A percentile compares a stretch with the other conserved stretches of the same genome.
Conservation (phyloP, 2,113 vertebrate species). For the Bubalus kerabau region DNA sequence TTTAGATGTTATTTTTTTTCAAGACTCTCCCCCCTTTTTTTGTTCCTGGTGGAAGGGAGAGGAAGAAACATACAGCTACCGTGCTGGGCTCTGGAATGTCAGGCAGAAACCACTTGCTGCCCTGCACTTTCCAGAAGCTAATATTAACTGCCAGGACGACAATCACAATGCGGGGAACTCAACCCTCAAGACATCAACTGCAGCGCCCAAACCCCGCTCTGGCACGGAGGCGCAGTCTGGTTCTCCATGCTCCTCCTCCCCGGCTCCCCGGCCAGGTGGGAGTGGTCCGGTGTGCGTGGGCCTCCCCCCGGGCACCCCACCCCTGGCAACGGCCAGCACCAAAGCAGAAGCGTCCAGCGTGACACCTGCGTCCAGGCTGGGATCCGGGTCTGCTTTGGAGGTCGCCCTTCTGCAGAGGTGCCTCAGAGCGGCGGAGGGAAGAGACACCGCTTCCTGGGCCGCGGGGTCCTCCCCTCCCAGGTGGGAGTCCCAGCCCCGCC, state of each 20-base stretch:
- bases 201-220: background rate
- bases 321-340: slow-evolving; percentile 20
- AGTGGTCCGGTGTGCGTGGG: background rate
- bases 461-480: accelerated
- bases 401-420: background rate
- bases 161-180: background rate
- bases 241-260: background rate
- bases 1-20: background rate
- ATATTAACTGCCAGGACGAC: background rate
- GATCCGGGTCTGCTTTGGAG: background rate
- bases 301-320: background rate
- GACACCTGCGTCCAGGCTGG: background rate
- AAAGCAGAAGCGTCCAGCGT: slow-evolving; percentile 52
- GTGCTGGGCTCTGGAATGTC: accelerated
- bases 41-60: background rate
- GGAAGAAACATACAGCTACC: background rate
- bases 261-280: background rate
- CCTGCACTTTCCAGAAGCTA: background rate
- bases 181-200: background rate
- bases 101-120: background rate
- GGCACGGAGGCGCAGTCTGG: background rate
- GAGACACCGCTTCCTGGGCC: background rate
- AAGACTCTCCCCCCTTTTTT: background rate
- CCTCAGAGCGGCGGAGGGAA: background rate
- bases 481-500: background rate